These are phyloP conservation scores for Oscheius sp. DNA, from an alignment of 2,888 invertebrate species.

Conservation along the genomic window DNA sequence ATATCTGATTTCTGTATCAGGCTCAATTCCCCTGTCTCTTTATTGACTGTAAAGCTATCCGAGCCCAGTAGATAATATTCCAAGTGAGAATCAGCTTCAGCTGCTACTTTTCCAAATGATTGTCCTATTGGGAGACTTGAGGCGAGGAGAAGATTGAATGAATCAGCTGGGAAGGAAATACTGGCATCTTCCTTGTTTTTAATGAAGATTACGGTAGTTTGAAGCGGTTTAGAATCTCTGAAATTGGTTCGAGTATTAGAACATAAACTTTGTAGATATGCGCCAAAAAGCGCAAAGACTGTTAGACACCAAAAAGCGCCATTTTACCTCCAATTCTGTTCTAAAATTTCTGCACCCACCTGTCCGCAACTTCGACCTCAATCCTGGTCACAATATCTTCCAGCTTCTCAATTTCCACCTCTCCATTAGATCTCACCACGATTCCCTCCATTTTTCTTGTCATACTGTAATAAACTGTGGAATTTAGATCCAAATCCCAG, in stretches of 20 bases:
- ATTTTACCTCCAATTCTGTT: no score
- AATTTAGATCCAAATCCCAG: constrained; percentile 20
- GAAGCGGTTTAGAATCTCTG: neutral
- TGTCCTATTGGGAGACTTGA: constrained; percentile 17
- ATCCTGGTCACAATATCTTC: constrained; percentile 12
- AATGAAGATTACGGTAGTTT: constrained; percentile 14
- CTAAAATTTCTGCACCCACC: no score
- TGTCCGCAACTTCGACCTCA: constrained; percentile 7
- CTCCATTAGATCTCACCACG: neutral
- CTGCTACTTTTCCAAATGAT: constrained; percentile 51
- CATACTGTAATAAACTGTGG: neutral
- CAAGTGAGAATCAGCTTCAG: constrained; percentile 42
- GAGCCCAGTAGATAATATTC: constrained; percentile 46
- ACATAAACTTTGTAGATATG: no score
- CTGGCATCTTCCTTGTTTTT: constrained; percentile 9
- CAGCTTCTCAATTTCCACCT: constrained; percentile 10
- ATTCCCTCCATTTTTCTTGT: neutral
- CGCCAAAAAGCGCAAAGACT: no score
- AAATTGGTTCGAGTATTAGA: no score
- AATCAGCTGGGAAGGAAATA: constrained; percentile 26
- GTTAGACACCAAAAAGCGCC: no score
- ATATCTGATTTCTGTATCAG: neutral
- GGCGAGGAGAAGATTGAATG: constrained; percentile 34
- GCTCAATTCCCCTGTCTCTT: constrained; percentile 27
- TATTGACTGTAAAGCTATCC: neutral